These are phyloP conservation scores for Endomychus coccineus DNA, from an alignment of 2,888 invertebrate species.

Conservation along the genomic window DNA sequence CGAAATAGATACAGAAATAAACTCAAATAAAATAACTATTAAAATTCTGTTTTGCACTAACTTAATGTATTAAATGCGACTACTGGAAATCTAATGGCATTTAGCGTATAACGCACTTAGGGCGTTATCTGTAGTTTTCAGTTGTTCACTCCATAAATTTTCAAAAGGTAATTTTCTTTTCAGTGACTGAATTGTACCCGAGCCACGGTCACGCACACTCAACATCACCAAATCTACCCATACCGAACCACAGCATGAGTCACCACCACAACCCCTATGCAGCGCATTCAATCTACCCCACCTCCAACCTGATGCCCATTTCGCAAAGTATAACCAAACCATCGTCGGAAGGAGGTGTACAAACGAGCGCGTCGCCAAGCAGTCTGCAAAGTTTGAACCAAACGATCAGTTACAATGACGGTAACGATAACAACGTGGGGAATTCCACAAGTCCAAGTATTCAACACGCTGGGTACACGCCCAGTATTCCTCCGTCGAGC, in stretches of 20 bases:
- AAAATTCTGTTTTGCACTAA: not conserved
- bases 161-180: constrained; percentile 18
- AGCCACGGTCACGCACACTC: constrained; percentile 41
- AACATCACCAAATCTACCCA: constrained; percentile 40
- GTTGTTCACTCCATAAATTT: constrained; percentile 2
- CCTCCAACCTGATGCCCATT: constrained; percentile 39
- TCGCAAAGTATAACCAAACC: constrained; percentile 41
- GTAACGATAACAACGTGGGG: constrained; percentile 28
- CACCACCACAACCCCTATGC: constrained; percentile 34
- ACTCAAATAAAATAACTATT: too few relatives aligned
- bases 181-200: constrained; percentile 41
- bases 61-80: too few relatives aligned
- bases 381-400: constrained; percentile 24
- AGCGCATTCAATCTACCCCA: constrained; percentile 39
- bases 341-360: constrained; percentile 30
- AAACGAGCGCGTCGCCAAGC: constrained; percentile 15
- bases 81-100: too few relatives aligned
- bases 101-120: too few relatives aligned
- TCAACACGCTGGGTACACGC: constrained; percentile 18
- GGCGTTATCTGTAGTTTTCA: too few relatives aligned
- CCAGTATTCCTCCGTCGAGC: constrained; percentile 43
- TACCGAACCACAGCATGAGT: constrained; percentile 24
- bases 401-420: constrained; percentile 27
- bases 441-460: constrained; percentile 19
- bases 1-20: too few relatives aligned